These are phyloP conservation scores for Dorcus parallelipipedus DNA, from an alignment of 2,888 invertebrate genomes.

Conservation along the genomic window DNA sequence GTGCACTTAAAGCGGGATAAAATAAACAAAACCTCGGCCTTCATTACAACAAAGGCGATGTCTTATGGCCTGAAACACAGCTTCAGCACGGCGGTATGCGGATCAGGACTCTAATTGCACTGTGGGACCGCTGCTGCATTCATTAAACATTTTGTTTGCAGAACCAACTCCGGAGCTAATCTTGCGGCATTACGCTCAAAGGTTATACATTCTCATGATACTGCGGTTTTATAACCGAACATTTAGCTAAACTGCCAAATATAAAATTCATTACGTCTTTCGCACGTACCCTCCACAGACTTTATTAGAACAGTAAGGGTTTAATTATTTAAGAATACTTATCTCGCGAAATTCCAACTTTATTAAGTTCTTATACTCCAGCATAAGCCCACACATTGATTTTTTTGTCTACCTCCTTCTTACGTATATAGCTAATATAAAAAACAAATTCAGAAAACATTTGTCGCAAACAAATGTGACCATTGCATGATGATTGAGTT, in stretches of 20 bases:
- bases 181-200: conserved; percentile 20
- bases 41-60: background rate
- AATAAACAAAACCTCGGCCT: too few relatives aligned
- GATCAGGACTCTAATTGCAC: conserved; percentile 21
- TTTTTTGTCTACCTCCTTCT: too few relatives aligned
- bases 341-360: too few relatives aligned
- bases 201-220: conserved; percentile 19
- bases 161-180: conserved; percentile 21
- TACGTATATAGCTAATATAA: too few relatives aligned
- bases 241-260: conserved; percentile 17
- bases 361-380: too few relatives aligned
- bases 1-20: too few relatives aligned
- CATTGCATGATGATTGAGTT: too few relatives aligned
- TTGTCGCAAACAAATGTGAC: too few relatives aligned
- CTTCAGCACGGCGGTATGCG: conserved; percentile 7
- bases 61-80: background rate
- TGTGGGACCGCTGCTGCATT: conserved; percentile 18
- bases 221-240: conserved; percentile 19
- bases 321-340: too few relatives aligned
- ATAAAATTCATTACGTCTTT: background rate
- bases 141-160: conserved; percentile 24
- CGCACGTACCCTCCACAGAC: background rate
- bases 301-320: background rate
- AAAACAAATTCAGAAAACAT: too few relatives aligned
- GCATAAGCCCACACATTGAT: too few relatives aligned